Evolutionary conservation across 37 sponge, comb jelly and placozoan genomes (phyloP).

Genomic region (Aphrocallistes beatrix): DNA sequence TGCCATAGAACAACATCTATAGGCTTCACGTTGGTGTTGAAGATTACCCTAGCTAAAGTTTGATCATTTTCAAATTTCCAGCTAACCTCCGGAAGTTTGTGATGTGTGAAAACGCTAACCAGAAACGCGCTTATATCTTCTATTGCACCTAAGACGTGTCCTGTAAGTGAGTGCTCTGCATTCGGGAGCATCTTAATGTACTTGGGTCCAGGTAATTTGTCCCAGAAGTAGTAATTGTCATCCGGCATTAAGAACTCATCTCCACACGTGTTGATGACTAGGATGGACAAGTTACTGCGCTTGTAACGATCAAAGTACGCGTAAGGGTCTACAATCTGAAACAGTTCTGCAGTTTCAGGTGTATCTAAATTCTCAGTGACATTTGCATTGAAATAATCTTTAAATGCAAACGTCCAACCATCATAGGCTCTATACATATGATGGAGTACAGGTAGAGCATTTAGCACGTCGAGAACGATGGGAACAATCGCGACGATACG

Average conservation of each 20-base stretch:
- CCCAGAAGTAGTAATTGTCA: slow-evolving; percentile 72
- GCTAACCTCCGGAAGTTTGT: background rate
- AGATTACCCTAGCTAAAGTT: background rate
- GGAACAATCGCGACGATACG: slow-evolving; percentile 72
- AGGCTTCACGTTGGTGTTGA: slow-evolving; percentile 34
- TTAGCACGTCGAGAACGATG: slow-evolving; percentile 67
- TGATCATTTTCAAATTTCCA: slow-evolving; percentile 20
- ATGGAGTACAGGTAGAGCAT: slow-evolving; percentile 46
- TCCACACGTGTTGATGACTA: slow-evolving; percentile 58
- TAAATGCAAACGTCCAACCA: slow-evolving; percentile 86
- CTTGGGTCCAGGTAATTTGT: slow-evolving; percentile 45
- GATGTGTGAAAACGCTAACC: background rate
- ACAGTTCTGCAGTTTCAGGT: slow-evolving; percentile 24
- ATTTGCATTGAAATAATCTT: slow-evolving; percentile 60
- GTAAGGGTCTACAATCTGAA: slow-evolving; percentile 60
- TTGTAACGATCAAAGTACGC: slow-evolving; percentile 27
- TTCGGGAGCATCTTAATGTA: slow-evolving; percentile 65
- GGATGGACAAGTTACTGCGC: slow-evolving; percentile 66
- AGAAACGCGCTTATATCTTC: slow-evolving; percentile 35
- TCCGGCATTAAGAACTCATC: slow-evolving; percentile 84
- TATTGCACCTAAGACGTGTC: slow-evolving; percentile 31
- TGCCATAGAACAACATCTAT: slow-evolving; percentile 40
- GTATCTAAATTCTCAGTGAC: slow-evolving; percentile 51
- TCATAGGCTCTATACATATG: slow-evolving; percentile 61
- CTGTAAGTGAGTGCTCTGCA: slow-evolving; percentile 71